phyloP scores from a whole-genome alignment of 1,140 invertebrate genomes.

The Camponotus vicinus region DNA sequence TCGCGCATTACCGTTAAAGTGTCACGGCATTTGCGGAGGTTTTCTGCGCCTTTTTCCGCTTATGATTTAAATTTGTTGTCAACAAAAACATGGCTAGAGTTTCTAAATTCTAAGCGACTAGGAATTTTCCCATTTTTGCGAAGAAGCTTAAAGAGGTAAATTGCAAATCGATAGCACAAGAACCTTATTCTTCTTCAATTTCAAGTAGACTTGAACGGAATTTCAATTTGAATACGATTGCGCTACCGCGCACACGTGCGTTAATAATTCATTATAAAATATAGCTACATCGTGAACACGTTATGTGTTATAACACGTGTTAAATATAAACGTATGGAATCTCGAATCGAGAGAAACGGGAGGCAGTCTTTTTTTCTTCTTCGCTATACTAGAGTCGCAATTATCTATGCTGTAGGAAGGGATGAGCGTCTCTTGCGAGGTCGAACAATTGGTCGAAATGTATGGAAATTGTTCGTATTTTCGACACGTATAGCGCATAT shows the following conservation, averaged over 20 bases:
- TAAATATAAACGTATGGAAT: neutral
- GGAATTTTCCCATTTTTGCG: neutral
- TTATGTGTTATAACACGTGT: neutral
- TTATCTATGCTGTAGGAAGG: constrained; percentile 43
- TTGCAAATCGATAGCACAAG: neutral
- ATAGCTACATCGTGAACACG: neutral
- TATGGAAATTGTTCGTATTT: constrained; percentile 66
- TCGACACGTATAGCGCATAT: constrained; percentile 57
- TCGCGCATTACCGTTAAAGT: neutral
- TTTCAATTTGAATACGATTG: neutral
- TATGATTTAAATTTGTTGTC: neutral
- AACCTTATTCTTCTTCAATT: neutral
- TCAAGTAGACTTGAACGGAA: neutral
- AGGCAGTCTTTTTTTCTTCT: neutral
- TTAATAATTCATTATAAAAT: constrained; percentile 2
- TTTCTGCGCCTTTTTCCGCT: neutral
- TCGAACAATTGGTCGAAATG: constrained; percentile 19
- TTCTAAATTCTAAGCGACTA: neutral
- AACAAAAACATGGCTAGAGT: neutral
- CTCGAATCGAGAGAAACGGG: neutral
- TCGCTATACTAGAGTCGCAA: neutral
- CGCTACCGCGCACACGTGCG: neutral
- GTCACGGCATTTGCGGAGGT: neutral
- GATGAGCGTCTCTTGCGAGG: neutral
- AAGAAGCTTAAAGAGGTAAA: neutral